These are phyloP conservation scores for Macrocentrus cingulum DNA, from an alignment of 1,140 invertebrate genomes.

Conservation along the genomic window DNA sequence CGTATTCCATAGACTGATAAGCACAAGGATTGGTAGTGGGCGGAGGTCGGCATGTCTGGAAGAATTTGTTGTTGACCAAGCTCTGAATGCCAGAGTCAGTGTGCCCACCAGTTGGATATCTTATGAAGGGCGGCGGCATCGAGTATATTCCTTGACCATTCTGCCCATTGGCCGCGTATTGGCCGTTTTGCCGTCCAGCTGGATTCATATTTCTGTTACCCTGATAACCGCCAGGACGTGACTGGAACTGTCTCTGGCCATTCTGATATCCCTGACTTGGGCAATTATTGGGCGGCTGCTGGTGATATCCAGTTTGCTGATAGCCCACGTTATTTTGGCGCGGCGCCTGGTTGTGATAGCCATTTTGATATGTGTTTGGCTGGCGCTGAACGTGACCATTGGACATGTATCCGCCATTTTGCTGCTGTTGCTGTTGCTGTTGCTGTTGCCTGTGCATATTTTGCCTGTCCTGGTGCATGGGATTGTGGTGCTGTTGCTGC, in stretches of 20 bases:
- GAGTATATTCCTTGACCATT: slow-evolving; percentile 58
- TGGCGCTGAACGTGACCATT: not conserved
- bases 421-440: too few species aligned
- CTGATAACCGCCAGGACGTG: slow-evolving; percentile 32
- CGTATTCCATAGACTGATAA: slow-evolving; percentile 63
- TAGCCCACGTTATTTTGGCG: slow-evolving; percentile 34
- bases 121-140: slow-evolving; percentile 60
- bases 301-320: slow-evolving; percentile 39
- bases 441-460: slow-evolving; percentile 45
- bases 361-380: slow-evolving; percentile 43
- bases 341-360: slow-evolving; percentile 44
- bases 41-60: slow-evolving; percentile 62
- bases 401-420: slow-evolving; percentile 43
- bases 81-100: slow-evolving; percentile 60
- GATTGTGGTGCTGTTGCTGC: slow-evolving; percentile 30
- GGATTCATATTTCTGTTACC: slow-evolving; percentile 31
- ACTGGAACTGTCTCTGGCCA: slow-evolving; percentile 40
- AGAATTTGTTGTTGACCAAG: slow-evolving; percentile 66
- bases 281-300: slow-evolving; percentile 37
- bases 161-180: slow-evolving; percentile 44
- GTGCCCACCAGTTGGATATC: slow-evolving; percentile 53
- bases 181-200: slow-evolving; percentile 37
- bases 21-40: slow-evolving; percentile 62
- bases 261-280: slow-evolving; percentile 44
- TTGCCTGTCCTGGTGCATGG: slow-evolving; percentile 24